Evolutionary conservation across 2,888 invertebrate genomes (phyloP), one percentile per base, ranked within the genome.

Genomic region (Macaria notata): DNA sequence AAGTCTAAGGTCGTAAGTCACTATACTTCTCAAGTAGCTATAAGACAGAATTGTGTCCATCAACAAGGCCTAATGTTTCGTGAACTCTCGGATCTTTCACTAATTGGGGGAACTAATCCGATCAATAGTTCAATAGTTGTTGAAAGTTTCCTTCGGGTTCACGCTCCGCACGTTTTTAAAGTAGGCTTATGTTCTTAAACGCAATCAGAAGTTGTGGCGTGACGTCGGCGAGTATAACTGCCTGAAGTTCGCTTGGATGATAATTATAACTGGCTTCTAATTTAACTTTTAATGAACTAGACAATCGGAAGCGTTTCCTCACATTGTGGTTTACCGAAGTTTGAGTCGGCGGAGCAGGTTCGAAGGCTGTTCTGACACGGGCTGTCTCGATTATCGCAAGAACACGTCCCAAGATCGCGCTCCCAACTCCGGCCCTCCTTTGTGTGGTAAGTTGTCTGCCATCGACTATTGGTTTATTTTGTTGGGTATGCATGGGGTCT

Each of bases 401-500:
- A 68, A 69, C 68, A 59, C 71, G 66, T 68, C 67, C 71, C 75
- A 79, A 79, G 80, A 81, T 75, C 62, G 71, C 68, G 68, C 67
- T 36, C 65, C 71, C 66, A 65, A 66, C 69, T 62, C 71, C 62
- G 64, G 42, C 39, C 68, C 62, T 64, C 56, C 19, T 69, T 63
- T 56, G 42, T 65, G 71, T 75, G 84, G 84, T 84, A 83, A 84
- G 84, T 84, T 76, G 67, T 68, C 70, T 50, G 54, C 45, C 46
- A 74, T 78, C 73, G 79, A 73, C 70, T 64, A 68, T 70, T 75
- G 73, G 70, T 70, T 73, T 73, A 75, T 73, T 74, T 74, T 76
- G 72, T 72, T 73, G 74, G 73, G 74, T 66, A 69, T 82, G 81
- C 81, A 82, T 78, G 81, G 79, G 76, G 76, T 71, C 68, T 65